These are phyloP conservation scores for Labeo catla DNA, from an alignment of 2,113 vertebrate genomes.

Conservation along the genomic window DNA sequence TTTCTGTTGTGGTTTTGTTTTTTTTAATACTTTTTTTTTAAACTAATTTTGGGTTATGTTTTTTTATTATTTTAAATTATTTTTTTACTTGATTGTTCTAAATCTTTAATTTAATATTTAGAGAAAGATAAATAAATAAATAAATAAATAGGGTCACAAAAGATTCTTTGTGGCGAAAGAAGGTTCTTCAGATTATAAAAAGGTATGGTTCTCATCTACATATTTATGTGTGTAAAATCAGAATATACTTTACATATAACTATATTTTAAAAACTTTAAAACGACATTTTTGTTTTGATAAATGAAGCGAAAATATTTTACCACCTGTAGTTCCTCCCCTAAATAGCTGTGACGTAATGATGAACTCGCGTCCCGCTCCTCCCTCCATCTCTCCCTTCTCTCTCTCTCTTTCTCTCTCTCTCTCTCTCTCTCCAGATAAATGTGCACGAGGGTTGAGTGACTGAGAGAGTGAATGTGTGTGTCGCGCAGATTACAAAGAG, in stretches of 20 bases:
- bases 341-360: constrained; percentile 2
- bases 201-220: background rate
- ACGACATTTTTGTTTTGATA: background rate
- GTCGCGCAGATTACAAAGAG: constrained; percentile 32
- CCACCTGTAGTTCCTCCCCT: constrained; percentile 18
- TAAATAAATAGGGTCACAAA: too few relatives aligned
- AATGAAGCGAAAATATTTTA: background rate
- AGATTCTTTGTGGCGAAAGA: too few relatives aligned
- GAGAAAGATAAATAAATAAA: too few relatives aligned
- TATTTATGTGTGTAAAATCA: background rate
- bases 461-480: constrained; percentile 2
- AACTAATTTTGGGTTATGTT: background rate
- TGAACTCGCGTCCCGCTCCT: background rate
- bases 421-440: background rate
- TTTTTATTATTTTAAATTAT: background rate
- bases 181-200: too few relatives aligned
- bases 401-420: background rate
- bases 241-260: background rate
- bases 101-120: too few relatives aligned
- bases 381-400: background rate
- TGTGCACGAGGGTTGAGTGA: background rate
- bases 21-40: background rate
- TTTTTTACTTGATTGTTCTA: too few relatives aligned
- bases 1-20: background rate
- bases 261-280: background rate